A percentile compares a stretch with the other conserved stretches of the same genome.
phyloP scores from a whole-genome alignment of 2,888 invertebrate species.

The Lamellibrachia columna region DNA sequence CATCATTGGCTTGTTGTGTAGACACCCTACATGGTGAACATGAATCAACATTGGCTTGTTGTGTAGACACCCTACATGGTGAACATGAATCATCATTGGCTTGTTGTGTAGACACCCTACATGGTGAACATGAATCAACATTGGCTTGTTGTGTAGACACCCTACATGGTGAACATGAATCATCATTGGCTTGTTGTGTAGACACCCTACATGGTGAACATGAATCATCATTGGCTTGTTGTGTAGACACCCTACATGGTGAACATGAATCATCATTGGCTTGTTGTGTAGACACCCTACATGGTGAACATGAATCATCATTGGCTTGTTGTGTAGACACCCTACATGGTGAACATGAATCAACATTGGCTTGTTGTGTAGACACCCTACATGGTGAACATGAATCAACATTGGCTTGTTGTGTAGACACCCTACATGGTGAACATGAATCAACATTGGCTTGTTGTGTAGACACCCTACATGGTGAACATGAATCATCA shows the following conservation, averaged over 20 bases:
- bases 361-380: constrained; percentile 36
- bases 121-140: constrained; percentile 74
- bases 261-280: constrained; percentile 71
- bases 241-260: constrained; percentile 67
- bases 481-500: constrained; percentile 72
- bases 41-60: constrained; percentile 62
- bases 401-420: constrained; percentile 62
- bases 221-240: constrained; percentile 62
- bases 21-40: constrained; percentile 72
- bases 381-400: constrained; percentile 72
- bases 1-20: constrained; percentile 36
- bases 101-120: constrained; percentile 63
- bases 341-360: constrained; percentile 73
- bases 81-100: constrained; percentile 71
- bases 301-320: constrained; percentile 74
- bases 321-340: constrained; percentile 50
- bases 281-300: constrained; percentile 63
- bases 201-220: constrained; percentile 72
- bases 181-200: constrained; percentile 36
- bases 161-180: constrained; percentile 73
- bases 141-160: constrained; percentile 50
- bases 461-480: constrained; percentile 63
- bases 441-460: constrained; percentile 71
- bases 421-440: constrained; percentile 67
- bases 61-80: constrained; percentile 67